phyloP scores from a whole-genome alignment of 1,140 invertebrate genomes.

The Camponotus floridanus region DNA sequence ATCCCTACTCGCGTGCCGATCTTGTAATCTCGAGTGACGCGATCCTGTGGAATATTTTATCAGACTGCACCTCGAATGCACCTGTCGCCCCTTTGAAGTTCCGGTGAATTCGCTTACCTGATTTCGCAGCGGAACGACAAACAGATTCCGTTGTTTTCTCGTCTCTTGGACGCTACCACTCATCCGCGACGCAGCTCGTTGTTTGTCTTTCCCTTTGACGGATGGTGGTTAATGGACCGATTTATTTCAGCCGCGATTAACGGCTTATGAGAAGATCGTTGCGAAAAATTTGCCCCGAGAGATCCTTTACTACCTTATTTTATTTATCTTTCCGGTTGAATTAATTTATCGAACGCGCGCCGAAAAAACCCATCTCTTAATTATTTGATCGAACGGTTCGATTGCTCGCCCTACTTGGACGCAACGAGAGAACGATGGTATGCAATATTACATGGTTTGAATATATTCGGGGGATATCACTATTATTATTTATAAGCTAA shows the following conservation, averaged over 20 bases:
- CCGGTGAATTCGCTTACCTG: not conserved
- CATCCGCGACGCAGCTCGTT: slow-evolving; percentile 6
- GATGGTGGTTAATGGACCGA: slow-evolving; percentile 66
- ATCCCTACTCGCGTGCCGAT: slow-evolving; percentile 42
- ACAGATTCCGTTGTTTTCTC: not conserved
- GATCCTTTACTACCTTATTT: not conserved
- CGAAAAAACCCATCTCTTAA: not conserved
- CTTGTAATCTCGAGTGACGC: slow-evolving; percentile 61
- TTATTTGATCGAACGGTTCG: slow-evolving; percentile 10
- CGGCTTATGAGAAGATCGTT: slow-evolving; percentile 43
- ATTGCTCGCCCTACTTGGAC: not conserved
- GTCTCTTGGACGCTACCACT: slow-evolving; percentile 6
- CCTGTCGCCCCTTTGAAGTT: not conserved
- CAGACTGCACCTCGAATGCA: slow-evolving; percentile 17
- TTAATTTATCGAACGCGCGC: not conserved
- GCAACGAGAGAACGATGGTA: not conserved
- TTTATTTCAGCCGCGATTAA: slow-evolving; percentile 66
- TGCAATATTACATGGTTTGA: not conserved
- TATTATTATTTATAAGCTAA: slow-evolving; percentile 56
- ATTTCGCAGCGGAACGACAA: not conserved
- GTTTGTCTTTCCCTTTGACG: slow-evolving; percentile 58
- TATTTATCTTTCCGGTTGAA: slow-evolving; percentile 23
- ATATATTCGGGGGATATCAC: not conserved
- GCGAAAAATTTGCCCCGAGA: slow-evolving; percentile 44
- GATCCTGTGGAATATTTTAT: slow-evolving; percentile 72